Evolutionary conservation across 2,888 invertebrate genomes (phyloP).

Genomic region (Monoplex corrugatus): DNA sequence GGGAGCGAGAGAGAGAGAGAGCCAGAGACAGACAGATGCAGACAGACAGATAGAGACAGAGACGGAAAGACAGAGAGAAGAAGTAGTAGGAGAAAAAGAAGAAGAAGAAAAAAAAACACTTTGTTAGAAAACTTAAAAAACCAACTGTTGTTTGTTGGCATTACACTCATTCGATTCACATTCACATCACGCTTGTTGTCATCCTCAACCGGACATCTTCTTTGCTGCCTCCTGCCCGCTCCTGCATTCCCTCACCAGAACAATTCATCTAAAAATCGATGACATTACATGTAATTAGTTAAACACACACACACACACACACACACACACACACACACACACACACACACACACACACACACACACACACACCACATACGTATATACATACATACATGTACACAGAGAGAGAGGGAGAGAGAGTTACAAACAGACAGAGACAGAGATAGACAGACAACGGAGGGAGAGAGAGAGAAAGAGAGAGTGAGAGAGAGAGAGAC

Average conservation of each 20-base stretch:
- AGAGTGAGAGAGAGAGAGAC: neutral
- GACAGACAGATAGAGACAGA: neutral
- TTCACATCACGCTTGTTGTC: neutral
- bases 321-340: neutral
- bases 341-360: too few species aligned
- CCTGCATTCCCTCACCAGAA: too few species aligned
- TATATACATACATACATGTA: too few species aligned
- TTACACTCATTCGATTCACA: too few species aligned
- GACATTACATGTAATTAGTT: too few species aligned
- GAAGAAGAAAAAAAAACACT: too few species aligned
- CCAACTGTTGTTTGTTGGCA: too few species aligned
- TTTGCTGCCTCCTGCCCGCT: too few species aligned
- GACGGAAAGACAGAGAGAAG: neutral
- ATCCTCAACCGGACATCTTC: neutral
- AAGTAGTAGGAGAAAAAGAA: too few species aligned
- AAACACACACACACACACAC: neutral
- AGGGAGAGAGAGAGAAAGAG: neutral
- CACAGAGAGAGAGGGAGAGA: neutral
- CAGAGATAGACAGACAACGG: neutral
- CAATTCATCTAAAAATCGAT: too few species aligned
- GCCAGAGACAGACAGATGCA: neutral
- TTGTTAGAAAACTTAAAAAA: too few species aligned
- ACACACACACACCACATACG: too few species aligned
- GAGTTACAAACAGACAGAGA: neutral
- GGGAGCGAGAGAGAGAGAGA: neutral